Base-by-base conservation (phyloP, 64 coral and sea anemone genomes). In the Orbicella faveolata region DNA sequence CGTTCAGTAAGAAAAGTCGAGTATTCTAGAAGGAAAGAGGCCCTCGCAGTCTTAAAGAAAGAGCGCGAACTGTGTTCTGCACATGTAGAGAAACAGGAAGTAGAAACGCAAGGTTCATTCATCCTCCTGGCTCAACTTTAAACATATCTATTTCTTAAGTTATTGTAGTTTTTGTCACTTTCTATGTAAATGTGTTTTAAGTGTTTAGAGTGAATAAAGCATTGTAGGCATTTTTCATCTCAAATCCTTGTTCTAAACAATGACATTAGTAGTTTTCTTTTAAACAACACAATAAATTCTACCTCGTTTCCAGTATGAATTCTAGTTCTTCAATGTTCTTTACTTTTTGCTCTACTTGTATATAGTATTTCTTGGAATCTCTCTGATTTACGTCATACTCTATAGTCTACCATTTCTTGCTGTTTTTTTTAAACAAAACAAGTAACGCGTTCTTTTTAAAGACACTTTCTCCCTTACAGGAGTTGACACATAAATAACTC, bases 371-470 rank as follows among this genome's bases (percentile, higher is more conserved):
- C 63, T 84, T 84, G 19, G 15, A 39, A 65, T 19, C 25, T 59
- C 35, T 0, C 34, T 57, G 23, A 11, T 52, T 68, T 14, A n/a
- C 21, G 3, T 48, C 37, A 39, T 7, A 55, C 13, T 57, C 14
- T 30, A 79, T 41, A 51, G 6, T 52, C 33, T 16, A 36, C 9
- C 5, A 26, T 13, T 11, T 23, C 36, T 72, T 52, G 20, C 53
- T 68, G 61, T 83, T 83, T 85, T 30, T 30, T 84, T 72, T 52
- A 85, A 85, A 72, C 82, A 85, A 85, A 85, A 85, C 82, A 85
- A 52, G 23, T 73, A 70, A 6, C 54, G 7, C 1, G 16, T 67
- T 35, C 18, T 67, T 79, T 79, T 65, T 41, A 67, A 65, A 51
- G 65, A 52, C 21, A 51, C 14, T 70, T 66, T 85, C 82, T 85